Evolutionary conservation across 2,888 invertebrate genomes (phyloP), one percentile per base, ranked within the genome.

Genomic region (Timandra comae): DNA sequence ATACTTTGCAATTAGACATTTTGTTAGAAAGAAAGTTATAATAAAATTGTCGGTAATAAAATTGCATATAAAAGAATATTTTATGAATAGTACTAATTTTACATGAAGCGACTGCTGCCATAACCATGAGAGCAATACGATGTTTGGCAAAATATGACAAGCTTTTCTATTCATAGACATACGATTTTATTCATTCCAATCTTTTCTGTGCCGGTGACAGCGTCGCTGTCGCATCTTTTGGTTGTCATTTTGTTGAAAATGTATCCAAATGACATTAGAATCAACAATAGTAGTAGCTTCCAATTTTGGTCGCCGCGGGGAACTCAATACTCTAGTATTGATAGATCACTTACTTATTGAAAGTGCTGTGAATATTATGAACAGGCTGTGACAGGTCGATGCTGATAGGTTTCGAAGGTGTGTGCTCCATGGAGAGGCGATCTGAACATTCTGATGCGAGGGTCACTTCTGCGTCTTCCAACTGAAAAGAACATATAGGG

Each of bases 361-460:
- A 86, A 3, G 85, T 82, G 50, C 80, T 84, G 64, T 84, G 84
- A 11, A 86, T 43, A 32, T 85, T 84, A 46, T 85, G 74, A 7
- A 84, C 85, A 7, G 86, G 86, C 58, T 86, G 86, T 12, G 85
- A 79, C 0, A 85, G 58, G 51, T 86, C 86, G 22, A 86, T 85
- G 58, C 79, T 78, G 66, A 86, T 86, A 1, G 86, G 82, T 35
- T 73, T 79, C 12, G 81, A 71, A 1, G 70, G 68, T 29, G 52
- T 35, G 12, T 60, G 61, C 2, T 74, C 76, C 30, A 67, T 46
- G 1, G 74, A 67, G 9, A 68, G 55, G 1, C 77, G 67, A 1
- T 63, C 76, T 0, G 73, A 67, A 7, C 46, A 43, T 11, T 72
- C 72, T 6, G 71, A 63, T 0, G 52, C 48, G 8, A 69, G 51